phyloP scores from a whole-genome alignment of 2,113 vertebrate genomes.

The Petrocephalus microphthalmus region DNA sequence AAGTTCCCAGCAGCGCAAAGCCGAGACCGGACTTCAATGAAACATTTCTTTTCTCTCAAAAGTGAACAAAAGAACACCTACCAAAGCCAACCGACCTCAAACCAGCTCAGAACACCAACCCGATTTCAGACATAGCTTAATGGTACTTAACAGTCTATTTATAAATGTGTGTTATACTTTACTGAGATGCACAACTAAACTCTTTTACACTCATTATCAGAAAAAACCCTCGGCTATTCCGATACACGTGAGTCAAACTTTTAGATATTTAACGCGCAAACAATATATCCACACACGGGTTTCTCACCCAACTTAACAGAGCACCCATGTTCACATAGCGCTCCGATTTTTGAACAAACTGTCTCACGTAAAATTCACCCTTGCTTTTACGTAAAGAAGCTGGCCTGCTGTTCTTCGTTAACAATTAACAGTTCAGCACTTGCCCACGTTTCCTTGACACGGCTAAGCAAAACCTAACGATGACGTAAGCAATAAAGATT shows the following conservation, averaged over 20 bases:
- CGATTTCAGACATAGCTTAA: not conserved
- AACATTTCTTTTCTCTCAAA: not conserved
- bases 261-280: not conserved
- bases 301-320: not conserved
- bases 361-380: not conserved
- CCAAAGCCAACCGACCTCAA: not conserved
- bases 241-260: not conserved
- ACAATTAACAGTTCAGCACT: not conserved
- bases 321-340: not conserved
- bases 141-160: not conserved
- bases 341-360: not conserved
- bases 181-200: not conserved
- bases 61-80: not conserved
- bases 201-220: not conserved
- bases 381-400: not conserved
- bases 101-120: not conserved
- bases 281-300: not conserved
- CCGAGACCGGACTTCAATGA: not conserved
- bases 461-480: not conserved
- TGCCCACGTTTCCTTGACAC: not conserved
- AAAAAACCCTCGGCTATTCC: not conserved
- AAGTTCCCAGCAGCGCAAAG: not conserved
- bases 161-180: not conserved
- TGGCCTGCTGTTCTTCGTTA: not conserved
- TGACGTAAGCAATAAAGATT: slow-evolving; percentile 4